Percentiles rank a stretch among this genome's conserved stretches.
phyloP scores from a whole-genome alignment of 2,888 invertebrate genomes.

The Apeira syringaria region DNA sequence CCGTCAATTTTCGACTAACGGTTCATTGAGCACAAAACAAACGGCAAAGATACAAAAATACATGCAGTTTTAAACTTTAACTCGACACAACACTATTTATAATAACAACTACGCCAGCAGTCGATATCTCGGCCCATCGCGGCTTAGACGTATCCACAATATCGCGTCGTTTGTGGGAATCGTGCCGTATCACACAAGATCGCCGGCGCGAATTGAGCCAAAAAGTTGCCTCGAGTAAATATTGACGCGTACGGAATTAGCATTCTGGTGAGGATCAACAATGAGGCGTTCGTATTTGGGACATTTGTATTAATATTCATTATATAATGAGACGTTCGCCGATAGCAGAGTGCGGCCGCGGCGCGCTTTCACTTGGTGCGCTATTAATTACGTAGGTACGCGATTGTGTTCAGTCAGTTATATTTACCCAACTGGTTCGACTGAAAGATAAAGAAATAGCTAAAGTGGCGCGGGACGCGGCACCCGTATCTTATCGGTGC shows the following conservation, averaged over 20 bases:
- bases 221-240: constrained; percentile 41
- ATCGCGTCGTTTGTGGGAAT: constrained; percentile 43
- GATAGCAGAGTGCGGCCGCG: constrained; percentile 50
- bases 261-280: constrained; percentile 47
- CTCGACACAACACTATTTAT: constrained; percentile 31
- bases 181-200: constrained; percentile 38
- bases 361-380: constrained; percentile 76
- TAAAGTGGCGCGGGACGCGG: constrained; percentile 65
- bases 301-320: constrained; percentile 77
- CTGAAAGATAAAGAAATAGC: constrained; percentile 77
- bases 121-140: constrained; percentile 35
- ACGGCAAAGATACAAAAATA: constrained; percentile 34
- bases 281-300: constrained; percentile 61
- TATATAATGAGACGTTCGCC: constrained; percentile 73
- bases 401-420: constrained; percentile 71
- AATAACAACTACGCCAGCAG: constrained; percentile 33
- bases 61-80: constrained; percentile 35
- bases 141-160: constrained; percentile 38
- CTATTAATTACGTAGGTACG: constrained; percentile 75
- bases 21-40: constrained; percentile 47
- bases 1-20: constrained; percentile 50
- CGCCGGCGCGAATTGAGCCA: constrained; percentile 34
- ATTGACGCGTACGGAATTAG: constrained; percentile 40
- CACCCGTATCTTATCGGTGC: constrained; percentile 76
- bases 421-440: constrained; percentile 81